These are phyloP conservation scores for Odontophorus gujanensis DNA, from an alignment of 2,113 vertebrate species.

Conservation along the genomic window DNA sequence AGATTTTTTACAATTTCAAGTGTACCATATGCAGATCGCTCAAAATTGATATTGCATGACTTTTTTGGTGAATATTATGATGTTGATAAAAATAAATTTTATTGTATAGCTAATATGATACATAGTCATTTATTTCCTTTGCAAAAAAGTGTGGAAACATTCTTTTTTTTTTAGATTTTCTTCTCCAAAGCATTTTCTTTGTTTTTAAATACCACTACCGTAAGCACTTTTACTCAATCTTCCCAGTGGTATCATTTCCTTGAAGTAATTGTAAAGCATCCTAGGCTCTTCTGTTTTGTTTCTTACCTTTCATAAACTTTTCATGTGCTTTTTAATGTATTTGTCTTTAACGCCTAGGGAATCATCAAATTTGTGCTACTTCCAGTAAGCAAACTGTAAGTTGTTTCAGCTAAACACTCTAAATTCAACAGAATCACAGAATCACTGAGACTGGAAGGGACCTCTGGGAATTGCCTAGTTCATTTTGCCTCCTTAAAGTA, in stretches of 20 bases:
- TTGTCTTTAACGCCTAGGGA: background rate
- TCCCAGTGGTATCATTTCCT: background rate
- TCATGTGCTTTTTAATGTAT: background rate
- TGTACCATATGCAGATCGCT: background rate
- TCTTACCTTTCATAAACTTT: background rate
- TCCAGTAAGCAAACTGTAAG: background rate
- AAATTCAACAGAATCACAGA: background rate
- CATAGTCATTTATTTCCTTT: background rate
- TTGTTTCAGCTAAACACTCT: background rate
- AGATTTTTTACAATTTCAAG: background rate
- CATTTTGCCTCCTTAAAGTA: background rate
- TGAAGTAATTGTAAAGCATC: background rate
- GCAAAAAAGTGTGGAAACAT: background rate
- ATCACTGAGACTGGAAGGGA: background rate
- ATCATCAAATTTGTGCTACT: background rate
- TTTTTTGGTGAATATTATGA: background rate
- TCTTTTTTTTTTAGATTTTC: background rate
- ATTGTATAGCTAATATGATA: no score
- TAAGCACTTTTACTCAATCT: background rate
- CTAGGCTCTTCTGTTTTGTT: background rate
- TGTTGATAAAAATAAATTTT: background rate
- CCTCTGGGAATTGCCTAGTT: background rate
- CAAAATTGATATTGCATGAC: background rate
- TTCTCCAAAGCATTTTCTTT: background rate
- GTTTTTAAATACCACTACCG: background rate